Base-by-base conservation (phyloP, 2,888 invertebrate genomes). In the Phrixothrix hirtus region DNA sequence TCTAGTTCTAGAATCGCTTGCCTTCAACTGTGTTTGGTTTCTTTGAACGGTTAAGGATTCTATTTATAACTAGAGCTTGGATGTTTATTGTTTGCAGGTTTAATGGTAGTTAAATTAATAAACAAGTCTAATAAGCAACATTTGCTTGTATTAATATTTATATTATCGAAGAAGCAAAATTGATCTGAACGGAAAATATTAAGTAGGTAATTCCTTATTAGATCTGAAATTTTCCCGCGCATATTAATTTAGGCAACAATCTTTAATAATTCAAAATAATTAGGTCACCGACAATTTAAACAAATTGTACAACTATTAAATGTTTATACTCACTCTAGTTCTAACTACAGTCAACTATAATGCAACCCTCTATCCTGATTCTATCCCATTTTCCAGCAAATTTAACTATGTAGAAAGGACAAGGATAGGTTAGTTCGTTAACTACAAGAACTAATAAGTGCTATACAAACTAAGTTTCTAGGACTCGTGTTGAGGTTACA, bases 401-500 rank as follows among this genome's bases (percentile, higher is more conserved):
- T 14, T 15, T 6, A 12, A 16, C 7, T 39, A 12, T 13, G 32
- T 11, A 16, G 16, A 34, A 44, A 29, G 35, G 39, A 49, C 35
- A 34, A 41, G 41, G 45, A 49, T 12, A 25, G 31, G 17, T 16
- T 11, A 49, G 39, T 49, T 48, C 44, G 39, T 54, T 54, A 49
- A 54, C 54, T 54, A 44, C 49, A 41, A 45, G 54, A 49, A 54
- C 54, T 63, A 63, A 63, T 63, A 63, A 63, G 59, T 60, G 63
- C 60, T 60, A 60, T 61, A 60, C 63, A 59, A 49, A 56, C 61
- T 57, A 56, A 63, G 63, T 63, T 59, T 55, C 60, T 58, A 52
- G 58, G 60, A 59, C 59, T 62, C 60, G 54, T 61, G 63, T 60
- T 63, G 63, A 61, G 61, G 63, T 61, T 60, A 57, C 56, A 55